Evolutionary conservation across 2,888 invertebrate genomes (phyloP), one percentile per base, ranked within the genome.

Genomic region (Masnerella sp.): DNA sequence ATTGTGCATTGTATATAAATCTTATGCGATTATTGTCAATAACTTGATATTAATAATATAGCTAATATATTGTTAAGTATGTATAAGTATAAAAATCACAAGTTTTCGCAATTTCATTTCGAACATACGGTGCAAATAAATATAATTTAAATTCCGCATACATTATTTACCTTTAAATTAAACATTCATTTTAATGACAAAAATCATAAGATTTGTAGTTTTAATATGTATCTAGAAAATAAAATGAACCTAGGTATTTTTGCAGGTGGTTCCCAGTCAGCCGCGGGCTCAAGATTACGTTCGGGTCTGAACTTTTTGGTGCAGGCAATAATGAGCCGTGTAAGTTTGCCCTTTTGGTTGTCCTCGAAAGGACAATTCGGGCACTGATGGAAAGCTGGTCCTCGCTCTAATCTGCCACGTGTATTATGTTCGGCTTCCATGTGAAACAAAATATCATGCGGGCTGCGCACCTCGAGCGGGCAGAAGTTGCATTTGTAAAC

Each of bases 311-410:
- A 97, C 85, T 95, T 95, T 88, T 96, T 96, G 36, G 92, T 91
- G 88, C 98, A 98, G 1, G 95, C 93, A 70, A 95, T 91, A 77
- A 94, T 90, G 89, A 98, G 98, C 32, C 96, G 91, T 0, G 94
- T 95, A 79, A 97, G 88, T 88, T 96, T 96, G 20, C 95, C 95
- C 88, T 96, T 97, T 58, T 96, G 95, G 82, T 96, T 96, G 81
- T 96, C 96, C 87, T 98, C 97, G 84, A 96, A 97, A 0, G 96
- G 95, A 89, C 98, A 98, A 84, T 96, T 95, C 0, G 95, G 93
- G 85, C 97, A 98, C 85, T 96, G 96, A 87, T 96, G 96, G 87
- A 94, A 94, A 0, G 95, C 93, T 18, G 94, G 93, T 0, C 95
- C 95, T 76, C 95, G 91, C 81, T 96, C 96, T 69, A 97, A 88